These are phyloP conservation scores for Frankliniella fusca DNA, from an alignment of 2,888 invertebrate genomes.

Conservation along the genomic window DNA sequence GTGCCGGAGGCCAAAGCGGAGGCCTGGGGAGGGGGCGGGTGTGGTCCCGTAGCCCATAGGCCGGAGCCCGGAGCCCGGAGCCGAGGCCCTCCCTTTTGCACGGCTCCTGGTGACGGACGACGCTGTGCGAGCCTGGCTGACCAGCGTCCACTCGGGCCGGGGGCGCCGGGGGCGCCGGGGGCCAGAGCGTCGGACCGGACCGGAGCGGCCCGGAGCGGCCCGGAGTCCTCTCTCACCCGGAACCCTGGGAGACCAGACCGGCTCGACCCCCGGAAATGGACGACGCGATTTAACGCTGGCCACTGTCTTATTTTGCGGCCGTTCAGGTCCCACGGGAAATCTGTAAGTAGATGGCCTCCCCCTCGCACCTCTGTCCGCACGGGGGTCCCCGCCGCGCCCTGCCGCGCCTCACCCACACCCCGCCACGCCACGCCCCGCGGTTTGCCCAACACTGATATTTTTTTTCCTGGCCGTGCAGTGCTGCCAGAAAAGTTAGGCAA, in stretches of 20 bases:
- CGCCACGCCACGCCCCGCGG: too few species aligned
- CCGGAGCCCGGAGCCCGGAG: too few species aligned
- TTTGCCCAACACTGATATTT: too few species aligned
- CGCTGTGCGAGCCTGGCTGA: background rate
- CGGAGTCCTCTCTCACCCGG: background rate
- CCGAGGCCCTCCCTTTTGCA: too few species aligned
- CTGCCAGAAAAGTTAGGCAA: too few species aligned
- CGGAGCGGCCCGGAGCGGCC: background rate
- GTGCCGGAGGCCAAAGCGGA: too few species aligned
- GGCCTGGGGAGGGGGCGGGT: too few species aligned
- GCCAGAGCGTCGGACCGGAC: background rate
- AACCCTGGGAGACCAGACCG: background rate
- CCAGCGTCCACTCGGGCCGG: background rate
- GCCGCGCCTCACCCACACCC: background rate
- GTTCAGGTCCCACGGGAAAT: background rate
- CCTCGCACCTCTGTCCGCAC: background rate
- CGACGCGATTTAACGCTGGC: constrained; percentile 12
- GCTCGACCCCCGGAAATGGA: background rate
- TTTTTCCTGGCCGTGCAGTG: too few species aligned
- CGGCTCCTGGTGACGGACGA: background rate
- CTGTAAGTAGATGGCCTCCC: constrained; percentile 20
- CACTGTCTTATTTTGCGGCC: constrained; percentile 24
- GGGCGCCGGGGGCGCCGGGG: background rate
- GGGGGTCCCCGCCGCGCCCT: background rate
- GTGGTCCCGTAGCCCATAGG: too few species aligned